Conservation (phyloP, 2,888 invertebrate species). For the Scaptomyza reducta region DNA sequence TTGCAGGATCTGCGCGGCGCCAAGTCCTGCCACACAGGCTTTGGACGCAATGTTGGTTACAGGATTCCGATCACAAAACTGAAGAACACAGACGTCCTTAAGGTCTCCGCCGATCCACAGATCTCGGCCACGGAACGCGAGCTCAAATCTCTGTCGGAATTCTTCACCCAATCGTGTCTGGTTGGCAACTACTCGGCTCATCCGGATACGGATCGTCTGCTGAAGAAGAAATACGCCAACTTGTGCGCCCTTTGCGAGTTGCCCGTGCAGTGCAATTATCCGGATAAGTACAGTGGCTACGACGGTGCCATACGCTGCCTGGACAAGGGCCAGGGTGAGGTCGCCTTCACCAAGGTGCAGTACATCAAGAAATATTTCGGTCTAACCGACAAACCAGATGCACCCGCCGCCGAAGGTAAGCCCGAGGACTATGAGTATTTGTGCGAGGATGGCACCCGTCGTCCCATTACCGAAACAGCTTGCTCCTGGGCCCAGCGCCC, state of each 20-base stretch:
- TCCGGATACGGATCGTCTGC: conserved; percentile 88
- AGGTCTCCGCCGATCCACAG: conserved; percentile 81
- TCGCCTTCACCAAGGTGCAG: conserved; percentile 94
- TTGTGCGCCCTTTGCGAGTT: conserved; percentile 91
- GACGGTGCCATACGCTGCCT: conserved; percentile 93
- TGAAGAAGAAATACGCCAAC: conserved; percentile 91
- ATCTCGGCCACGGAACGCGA: conserved; percentile 89
- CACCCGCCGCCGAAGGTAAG: conserved; percentile 85
- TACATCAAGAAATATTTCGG: conserved; percentile 92
- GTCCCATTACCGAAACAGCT: conserved; percentile 87
- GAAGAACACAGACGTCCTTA: conserved; percentile 87
- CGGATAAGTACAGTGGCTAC: conserved; percentile 93
- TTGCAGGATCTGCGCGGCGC: conserved; percentile 89
- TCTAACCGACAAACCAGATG: conserved; percentile 86
- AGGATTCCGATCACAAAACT: conserved; percentile 92
- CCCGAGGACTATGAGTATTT: conserved; percentile 90
- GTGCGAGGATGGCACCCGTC: conserved; percentile 91
- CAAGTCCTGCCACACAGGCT: conserved; percentile 94
- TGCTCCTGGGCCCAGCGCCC: conserved; percentile 94
- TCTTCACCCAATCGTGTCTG: conserved; percentile 93
- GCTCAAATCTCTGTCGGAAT: conserved; percentile 90
- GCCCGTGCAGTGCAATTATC: conserved; percentile 90
- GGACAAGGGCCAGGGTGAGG: conserved; percentile 91
- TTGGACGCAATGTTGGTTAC: conserved; percentile 95
- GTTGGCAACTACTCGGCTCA: conserved; percentile 94